Conservation (phyloP, 1,140 invertebrate species). For the Macrosteles quadrilineatus region DNA sequence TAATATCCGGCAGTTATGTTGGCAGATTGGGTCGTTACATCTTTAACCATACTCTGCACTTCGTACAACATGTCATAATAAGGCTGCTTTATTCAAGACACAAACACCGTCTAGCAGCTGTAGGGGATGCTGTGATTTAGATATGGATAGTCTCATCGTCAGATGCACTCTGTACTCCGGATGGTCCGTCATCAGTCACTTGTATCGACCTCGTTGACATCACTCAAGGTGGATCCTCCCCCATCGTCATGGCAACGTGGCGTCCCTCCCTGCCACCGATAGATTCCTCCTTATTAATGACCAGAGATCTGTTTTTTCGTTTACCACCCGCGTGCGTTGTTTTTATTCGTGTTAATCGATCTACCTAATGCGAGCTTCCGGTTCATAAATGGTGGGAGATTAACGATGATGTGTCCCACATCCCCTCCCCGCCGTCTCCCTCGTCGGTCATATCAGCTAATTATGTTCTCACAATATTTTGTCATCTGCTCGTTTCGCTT, state of each 20-base stretch:
- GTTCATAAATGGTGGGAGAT: not conserved
- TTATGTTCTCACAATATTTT: constrained; percentile 24
- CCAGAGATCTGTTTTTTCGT: not conserved
- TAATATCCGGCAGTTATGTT: no score
- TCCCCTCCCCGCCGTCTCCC: not conserved
- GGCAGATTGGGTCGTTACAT: no score
- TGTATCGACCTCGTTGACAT: no score
- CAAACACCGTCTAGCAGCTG: no score
- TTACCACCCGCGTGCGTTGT: constrained; percentile 13
- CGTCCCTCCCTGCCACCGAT: not conserved
- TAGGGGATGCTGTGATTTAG: no score
- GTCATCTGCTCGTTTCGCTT: not conserved
- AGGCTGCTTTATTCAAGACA: no score
- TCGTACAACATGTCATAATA: no score
- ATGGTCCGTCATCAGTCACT: no score
- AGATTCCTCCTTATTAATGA: constrained; percentile 24
- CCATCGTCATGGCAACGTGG: not conserved
- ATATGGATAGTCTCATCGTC: no score
- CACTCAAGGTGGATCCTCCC: constrained; percentile 10
- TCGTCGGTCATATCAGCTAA: not conserved
- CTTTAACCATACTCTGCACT: no score
- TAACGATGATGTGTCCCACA: not conserved
- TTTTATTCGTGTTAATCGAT: constrained; percentile 4
- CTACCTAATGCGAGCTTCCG: not conserved
- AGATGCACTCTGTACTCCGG: no score